phyloP scores from a whole-genome alignment of 2,888 invertebrate species.

The Megamerina dolium region DNA sequence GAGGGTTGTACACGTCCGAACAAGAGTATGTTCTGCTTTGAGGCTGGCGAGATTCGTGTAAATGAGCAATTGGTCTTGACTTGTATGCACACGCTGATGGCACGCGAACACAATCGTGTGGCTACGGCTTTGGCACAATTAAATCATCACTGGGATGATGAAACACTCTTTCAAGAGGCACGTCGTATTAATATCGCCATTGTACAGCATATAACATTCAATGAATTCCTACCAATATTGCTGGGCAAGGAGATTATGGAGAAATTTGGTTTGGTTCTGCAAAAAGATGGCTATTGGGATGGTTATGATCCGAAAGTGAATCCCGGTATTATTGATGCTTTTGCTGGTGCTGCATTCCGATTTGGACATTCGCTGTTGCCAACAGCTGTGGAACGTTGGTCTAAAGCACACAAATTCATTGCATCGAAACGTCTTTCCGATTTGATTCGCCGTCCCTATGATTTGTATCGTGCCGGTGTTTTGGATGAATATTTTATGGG shows the following conservation, averaged over 20 bases:
- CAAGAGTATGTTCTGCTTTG: slow-evolving; percentile 85
- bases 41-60: slow-evolving; percentile 87
- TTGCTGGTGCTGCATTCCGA: slow-evolving; percentile 87
- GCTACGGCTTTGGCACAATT: slow-evolving; percentile 69
- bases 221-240: slow-evolving; percentile 83
- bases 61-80: slow-evolving; percentile 86
- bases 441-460: slow-evolving; percentile 81
- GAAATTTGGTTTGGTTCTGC: slow-evolving; percentile 77
- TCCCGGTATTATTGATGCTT: slow-evolving; percentile 82
- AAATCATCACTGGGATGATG: slow-evolving; percentile 92
- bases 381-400: slow-evolving; percentile 88
- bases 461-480: slow-evolving; percentile 83
- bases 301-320: slow-evolving; percentile 74
- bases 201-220: slow-evolving; percentile 85
- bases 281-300: slow-evolving; percentile 62
- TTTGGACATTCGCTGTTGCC: slow-evolving; percentile 88
- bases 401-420: slow-evolving; percentile 90
- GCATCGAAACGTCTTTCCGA: slow-evolving; percentile 85
- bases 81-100: slow-evolving; percentile 87
- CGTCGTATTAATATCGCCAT: slow-evolving; percentile 78
- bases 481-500: slow-evolving; percentile 91
- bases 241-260: slow-evolving; percentile 88
- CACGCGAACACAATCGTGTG: slow-evolving; percentile 83
- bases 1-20: slow-evolving; percentile 89
- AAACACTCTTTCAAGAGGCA: slow-evolving; percentile 82